Conservation (phyloP, 1,140 invertebrate species). For the Goniozus legneri region DNA sequence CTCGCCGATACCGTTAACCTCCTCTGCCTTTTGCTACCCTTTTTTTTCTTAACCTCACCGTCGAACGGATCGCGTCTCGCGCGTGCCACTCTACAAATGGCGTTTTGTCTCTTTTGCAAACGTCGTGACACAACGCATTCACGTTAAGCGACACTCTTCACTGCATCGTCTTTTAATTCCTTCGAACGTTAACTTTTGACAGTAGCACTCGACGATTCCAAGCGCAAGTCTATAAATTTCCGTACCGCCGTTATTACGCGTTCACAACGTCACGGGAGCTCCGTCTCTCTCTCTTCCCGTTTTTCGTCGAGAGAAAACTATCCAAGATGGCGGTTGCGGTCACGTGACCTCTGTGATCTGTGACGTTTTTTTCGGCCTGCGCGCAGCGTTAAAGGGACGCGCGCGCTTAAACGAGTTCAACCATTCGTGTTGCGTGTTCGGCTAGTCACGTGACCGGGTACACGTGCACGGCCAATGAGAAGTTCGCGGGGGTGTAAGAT, state of each 20-base stretch:
- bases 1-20: background rate
- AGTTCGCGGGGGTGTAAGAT: no score
- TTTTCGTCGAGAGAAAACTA: conserved; percentile 41
- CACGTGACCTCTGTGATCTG: conserved; percentile 42
- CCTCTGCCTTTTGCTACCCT: background rate
- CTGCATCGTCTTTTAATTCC: no score
- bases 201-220: no score
- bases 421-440: conserved; percentile 24
- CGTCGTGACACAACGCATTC: no score
- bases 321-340: conserved; percentile 42
- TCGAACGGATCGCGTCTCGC: background rate
- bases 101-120: no score
- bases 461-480: conserved; percentile 31
- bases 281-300: conserved; percentile 27
- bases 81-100: no score
- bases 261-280: conserved; percentile 48
- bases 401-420: no score
- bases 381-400: conserved; percentile 30
- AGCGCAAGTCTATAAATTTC: no score
- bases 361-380: no score
- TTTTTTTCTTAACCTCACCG: background rate
- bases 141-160: no score
- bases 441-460: conserved; percentile 25
- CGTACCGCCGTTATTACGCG: no score
- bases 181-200: no score